A percentile compares a stretch with the other conserved stretches of the same genome.
Conservation (phyloP, 2,888 invertebrate species). For the Oscheius sp. region DNA sequence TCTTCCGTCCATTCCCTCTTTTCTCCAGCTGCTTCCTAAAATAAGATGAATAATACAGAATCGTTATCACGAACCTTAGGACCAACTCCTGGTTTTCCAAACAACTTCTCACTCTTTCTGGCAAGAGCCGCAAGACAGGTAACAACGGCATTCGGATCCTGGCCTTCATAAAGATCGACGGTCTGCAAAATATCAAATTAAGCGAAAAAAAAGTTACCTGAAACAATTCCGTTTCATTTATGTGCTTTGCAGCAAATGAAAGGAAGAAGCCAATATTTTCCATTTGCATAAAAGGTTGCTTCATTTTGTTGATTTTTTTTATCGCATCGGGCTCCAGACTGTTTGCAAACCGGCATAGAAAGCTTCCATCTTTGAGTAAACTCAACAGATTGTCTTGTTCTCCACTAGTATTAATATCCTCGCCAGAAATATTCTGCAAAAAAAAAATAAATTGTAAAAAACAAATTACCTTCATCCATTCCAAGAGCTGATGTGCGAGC, state of each 20-base stretch:
- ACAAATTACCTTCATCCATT: conserved; percentile 81
- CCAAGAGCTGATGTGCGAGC: conserved; percentile 87
- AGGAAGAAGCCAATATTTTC: conserved; percentile 93
- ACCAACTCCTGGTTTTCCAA: conserved; percentile 53
- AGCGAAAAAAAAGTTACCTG: conserved; percentile 74
- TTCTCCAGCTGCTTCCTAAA: conserved; percentile 87
- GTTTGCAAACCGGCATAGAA: conserved; percentile 91
- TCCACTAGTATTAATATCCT: conserved; percentile 82
- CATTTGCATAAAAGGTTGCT: conserved; percentile 98
- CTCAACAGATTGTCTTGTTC: conserved; percentile 91
- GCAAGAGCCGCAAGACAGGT: conserved; percentile 93
- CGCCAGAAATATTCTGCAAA: conserved; percentile 80
- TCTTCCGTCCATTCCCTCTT: conserved; percentile 92
- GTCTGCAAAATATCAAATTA: conserved; percentile 81
- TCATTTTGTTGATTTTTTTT: conserved; percentile 87
- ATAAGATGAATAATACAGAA: background rate
- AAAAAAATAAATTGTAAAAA: background rate
- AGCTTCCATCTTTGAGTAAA: conserved; percentile 86
- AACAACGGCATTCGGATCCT: conserved; percentile 91
- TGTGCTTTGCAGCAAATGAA: conserved; percentile 81
- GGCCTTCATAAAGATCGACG: conserved; percentile 90
- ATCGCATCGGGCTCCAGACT: conserved; percentile 85
- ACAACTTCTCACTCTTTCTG: conserved; percentile 77
- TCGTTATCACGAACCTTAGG: conserved; percentile 34
- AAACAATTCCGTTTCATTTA: conserved; percentile 85